phyloP scores from a whole-genome alignment of 2,888 invertebrate genomes.

The Chaetogeoica ovagalla region DNA sequence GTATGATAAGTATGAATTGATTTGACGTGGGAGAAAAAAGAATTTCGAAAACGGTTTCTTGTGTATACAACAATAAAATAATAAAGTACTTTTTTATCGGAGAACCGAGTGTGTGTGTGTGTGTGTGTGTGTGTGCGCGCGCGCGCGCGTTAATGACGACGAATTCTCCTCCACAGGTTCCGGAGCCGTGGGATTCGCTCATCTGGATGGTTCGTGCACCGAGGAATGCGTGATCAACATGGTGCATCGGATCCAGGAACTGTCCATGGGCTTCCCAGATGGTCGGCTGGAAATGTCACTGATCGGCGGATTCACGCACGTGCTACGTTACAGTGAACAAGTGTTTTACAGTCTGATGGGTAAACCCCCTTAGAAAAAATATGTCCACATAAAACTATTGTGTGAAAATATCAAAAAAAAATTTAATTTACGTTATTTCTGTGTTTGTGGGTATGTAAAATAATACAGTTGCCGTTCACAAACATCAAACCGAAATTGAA shows the following conservation, averaged over 20 bases:
- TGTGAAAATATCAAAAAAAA: background rate
- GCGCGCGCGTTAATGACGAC: no score
- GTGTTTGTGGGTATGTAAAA: slow-evolving; percentile 22
- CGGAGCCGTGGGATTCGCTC: slow-evolving; percentile 83
- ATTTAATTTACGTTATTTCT: background rate
- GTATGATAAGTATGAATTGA: no score
- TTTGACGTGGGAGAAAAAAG: no score
- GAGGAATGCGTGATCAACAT: slow-evolving; percentile 82
- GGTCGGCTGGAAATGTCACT: slow-evolving; percentile 87
- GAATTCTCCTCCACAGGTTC: slow-evolving; percentile 64
- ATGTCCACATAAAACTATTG: background rate
- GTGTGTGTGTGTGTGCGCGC: no score
- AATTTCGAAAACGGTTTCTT: no score
- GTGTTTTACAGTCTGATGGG: slow-evolving; percentile 87
- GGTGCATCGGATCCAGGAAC: slow-evolving; percentile 82
- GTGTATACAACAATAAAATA: no score
- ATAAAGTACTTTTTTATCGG: no score
- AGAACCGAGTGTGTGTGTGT: no score
- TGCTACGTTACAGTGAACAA: slow-evolving; percentile 83
- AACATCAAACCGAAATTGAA: slow-evolving; percentile 84
- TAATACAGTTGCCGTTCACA: slow-evolving; percentile 81
- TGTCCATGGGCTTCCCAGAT: slow-evolving; percentile 83
- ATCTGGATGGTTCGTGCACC: slow-evolving; percentile 81
- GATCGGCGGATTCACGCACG: slow-evolving; percentile 88
- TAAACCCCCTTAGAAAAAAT: no score